These are phyloP conservation scores for Acrossocheilus fasciatus DNA, from an alignment of 2,797 vertebrate species.

Conservation along the genomic window DNA sequence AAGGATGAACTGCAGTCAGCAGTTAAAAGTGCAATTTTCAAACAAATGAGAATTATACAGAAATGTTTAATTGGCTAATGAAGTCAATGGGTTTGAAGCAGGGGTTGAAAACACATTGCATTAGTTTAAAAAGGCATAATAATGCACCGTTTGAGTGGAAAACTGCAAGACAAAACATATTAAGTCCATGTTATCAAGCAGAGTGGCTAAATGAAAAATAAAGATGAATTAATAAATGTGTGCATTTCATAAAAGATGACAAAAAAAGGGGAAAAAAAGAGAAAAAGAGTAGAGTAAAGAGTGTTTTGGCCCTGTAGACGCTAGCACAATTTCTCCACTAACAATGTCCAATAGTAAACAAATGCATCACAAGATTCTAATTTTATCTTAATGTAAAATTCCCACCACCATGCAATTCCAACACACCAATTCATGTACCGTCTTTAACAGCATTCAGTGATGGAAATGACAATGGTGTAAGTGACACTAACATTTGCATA, in stretches of 20 bases:
- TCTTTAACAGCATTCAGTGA: not conserved
- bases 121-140: slow-evolving; percentile 9
- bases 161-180: slow-evolving; percentile 12
- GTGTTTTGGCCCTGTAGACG: not conserved
- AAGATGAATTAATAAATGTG: too few species aligned
- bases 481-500: not conserved
- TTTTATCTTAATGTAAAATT: not conserved
- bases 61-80: not conserved
- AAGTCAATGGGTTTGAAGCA: slow-evolving; percentile 17
- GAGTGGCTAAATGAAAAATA: not conserved
- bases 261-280: too few species aligned
- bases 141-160: slow-evolving; percentile 10
- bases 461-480: not conserved
- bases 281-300: too few species aligned
- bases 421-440: not conserved
- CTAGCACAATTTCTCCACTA: not conserved
- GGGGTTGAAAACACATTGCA: slow-evolving; percentile 28
- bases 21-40: not conserved
- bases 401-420: not conserved
- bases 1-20: slow-evolving; percentile 71
- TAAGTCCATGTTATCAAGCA: not conserved
- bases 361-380: not conserved
- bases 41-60: not conserved
- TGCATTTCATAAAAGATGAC: not conserved
- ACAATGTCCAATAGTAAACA: not conserved